Base-by-base conservation (phyloP, 2,888 invertebrate genomes). In the Cordilura impudica region DNA sequence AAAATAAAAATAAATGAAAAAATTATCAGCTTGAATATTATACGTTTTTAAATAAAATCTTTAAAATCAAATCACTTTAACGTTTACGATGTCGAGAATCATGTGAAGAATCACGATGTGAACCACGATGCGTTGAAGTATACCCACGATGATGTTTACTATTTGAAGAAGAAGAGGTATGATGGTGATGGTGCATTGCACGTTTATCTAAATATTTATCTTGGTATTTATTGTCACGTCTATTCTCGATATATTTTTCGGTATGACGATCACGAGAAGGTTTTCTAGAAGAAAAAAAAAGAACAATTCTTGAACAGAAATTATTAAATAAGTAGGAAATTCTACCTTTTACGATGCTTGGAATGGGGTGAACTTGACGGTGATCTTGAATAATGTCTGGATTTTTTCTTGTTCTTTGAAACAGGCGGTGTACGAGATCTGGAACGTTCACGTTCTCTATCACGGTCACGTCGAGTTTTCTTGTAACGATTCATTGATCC, bases 341-440 rank as follows among this genome's bases (percentile, higher is more conserved):
- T 12, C 72, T 83, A 89, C 88, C 89, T 85, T 78, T 89, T 90
- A n/a, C 89, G 85, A 67, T 88, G 88, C 70, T 90, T 89, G 67
- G 84, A 83, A 81, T 89, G 88, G n/a, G 90, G 89, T 10, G 90
- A 90, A 19, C 85, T 87, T 6, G 90, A 88, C 6, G 86, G 86
- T 5, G 88, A 88, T 4, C 89, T 84, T 6, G 90, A 89, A 78
- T 90, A 89, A 63, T 90, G 86, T 0, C 89, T 86, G 4, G 89
- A 87, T 76, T 90, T 90, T 81, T 90, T 90, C 70, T 84, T 89
- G 63, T 83, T 87, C 70, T 88, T 89, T 1, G 85, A 72, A 0
- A 85, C 84, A 1, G 83, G 85, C 16, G 85, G 85, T 4, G 89
- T 86, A 2, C 87, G 86, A 4, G 90, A 88, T 19, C 87, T 84